These are phyloP conservation scores for Microtus oregoni DNA, from an alignment of 2,113 vertebrate genomes.

Conservation along the genomic window DNA sequence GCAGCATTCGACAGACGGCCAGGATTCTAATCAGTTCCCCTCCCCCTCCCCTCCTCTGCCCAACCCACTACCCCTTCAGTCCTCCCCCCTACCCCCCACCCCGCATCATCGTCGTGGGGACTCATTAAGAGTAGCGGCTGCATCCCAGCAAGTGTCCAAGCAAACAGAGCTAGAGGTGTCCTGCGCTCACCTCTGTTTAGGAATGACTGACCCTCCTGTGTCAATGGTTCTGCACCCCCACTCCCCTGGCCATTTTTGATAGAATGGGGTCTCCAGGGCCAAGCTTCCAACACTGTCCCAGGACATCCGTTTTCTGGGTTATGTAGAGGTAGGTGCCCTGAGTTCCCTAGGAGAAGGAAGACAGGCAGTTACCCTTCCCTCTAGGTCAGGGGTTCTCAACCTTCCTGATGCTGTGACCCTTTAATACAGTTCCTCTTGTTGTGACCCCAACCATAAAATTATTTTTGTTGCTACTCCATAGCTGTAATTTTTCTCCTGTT, in stretches of 20 bases:
- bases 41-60: constrained; percentile 53
- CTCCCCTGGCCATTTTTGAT: background rate
- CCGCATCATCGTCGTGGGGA: background rate
- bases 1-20: constrained; percentile 82
- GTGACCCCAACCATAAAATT: background rate
- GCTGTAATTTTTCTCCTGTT: background rate
- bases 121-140: background rate
- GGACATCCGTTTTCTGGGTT: background rate
- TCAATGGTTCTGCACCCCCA: background rate
- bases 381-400: background rate
- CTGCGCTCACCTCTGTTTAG: background rate
- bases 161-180: background rate
- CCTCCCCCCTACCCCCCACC: background rate
- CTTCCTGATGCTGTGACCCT: background rate
- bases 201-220: background rate
- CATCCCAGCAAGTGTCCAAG: background rate
- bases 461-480: background rate
- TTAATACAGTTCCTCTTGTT: background rate
- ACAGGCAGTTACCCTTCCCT: background rate
- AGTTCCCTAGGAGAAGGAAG: background rate
- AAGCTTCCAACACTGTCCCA: background rate
- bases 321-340: background rate
- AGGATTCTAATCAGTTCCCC: constrained; percentile 83
- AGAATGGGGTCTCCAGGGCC: background rate
- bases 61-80: background rate